phyloP scores from a whole-genome alignment of 2,797 vertebrate genomes.

The Karalla daura region DNA sequence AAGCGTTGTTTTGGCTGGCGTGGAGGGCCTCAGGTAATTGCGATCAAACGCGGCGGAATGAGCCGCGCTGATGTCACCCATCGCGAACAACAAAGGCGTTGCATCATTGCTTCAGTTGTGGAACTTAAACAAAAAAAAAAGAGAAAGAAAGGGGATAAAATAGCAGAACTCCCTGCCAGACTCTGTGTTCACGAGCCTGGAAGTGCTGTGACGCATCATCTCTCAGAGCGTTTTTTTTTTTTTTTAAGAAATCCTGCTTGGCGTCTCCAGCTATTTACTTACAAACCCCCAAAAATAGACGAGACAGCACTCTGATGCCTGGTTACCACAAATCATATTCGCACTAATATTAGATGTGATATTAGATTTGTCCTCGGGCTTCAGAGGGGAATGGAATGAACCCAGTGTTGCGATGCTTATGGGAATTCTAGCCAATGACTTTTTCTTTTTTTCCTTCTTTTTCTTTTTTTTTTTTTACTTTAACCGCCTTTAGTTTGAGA shows the following conservation, averaged over 20 bases:
- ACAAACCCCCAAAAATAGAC: constrained; percentile 62
- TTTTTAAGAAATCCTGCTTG: constrained; percentile 57
- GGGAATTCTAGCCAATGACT: background rate
- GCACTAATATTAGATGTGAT: constrained; percentile 51
- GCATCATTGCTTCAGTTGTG: constrained; percentile 17
- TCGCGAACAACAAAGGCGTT: constrained; percentile 6
- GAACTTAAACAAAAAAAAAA: no score
- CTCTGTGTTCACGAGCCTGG: constrained; percentile 31
- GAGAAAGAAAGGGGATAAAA: no score
- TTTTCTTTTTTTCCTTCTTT: background rate
- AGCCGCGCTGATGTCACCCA: background rate
- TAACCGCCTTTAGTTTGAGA: background rate
- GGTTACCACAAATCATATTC: constrained; percentile 51
- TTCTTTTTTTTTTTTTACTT: background rate
- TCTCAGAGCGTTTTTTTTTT: constrained; percentile 54
- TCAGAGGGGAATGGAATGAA: constrained; percentile 26
- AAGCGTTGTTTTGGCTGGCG: constrained; percentile 21
- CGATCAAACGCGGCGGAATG: constrained; percentile 6
- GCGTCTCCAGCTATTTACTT: constrained; percentile 42
- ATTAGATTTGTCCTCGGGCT: constrained; percentile 43
- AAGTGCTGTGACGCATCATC: constrained; percentile 44
- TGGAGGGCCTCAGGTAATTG: background rate
- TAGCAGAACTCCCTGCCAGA: constrained; percentile 36
- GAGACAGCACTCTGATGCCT: constrained; percentile 51
- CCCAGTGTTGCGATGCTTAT: background rate